Evolutionary conservation across 2,888 invertebrate genomes (phyloP), one percentile per base, ranked within the genome.

Genomic region (Tetropium fuscum): DNA sequence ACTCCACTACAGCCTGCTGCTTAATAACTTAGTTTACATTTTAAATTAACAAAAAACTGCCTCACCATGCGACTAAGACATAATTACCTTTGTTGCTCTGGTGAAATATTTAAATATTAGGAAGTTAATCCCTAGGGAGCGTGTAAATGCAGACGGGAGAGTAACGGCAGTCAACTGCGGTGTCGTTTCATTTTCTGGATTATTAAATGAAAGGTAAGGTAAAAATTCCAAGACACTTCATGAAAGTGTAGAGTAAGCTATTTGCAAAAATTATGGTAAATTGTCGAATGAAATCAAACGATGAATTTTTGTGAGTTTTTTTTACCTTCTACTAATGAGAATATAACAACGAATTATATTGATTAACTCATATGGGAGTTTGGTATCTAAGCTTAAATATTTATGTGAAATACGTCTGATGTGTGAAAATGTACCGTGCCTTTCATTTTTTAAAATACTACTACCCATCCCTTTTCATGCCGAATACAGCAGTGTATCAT

Each of bases 1-100:
- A 54, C 68, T 62, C 66, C 54, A 62, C 22, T 66, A 63, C 57
- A 51, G 55, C 64, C 49, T 47, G 63, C 63, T 57, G 67, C 55
- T 68, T 69, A 71, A 69, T 71, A 71, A 68, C 65, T 67, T 66
- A 67, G 62, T 71, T 70, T 68, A 66, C 71, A 71, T 71, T 71
- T 68, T 71, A 68, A 67, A 71, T 68, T 57, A 66, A 60, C 64
- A 56, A 65, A 68, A 70, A 70, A 63, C 41, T 48, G 44, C 36
- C 38, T 53, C 54, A 44, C 49, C 41, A 41, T 51, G 48, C 38
- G 44, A 48, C 56, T 40, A 44, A 65, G 51, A 47, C 22, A 41
- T 62, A 65, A 63, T 63, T 60, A 55, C 58, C 48, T 60, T 44
- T 63, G 61, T 51, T 57, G 30, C 40, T 36, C 32, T 43, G 41